Evolutionary conservation across 2,888 invertebrate genomes (phyloP), one percentile per base, ranked within the genome.

Genomic region (Drosophila incognita): DNA sequence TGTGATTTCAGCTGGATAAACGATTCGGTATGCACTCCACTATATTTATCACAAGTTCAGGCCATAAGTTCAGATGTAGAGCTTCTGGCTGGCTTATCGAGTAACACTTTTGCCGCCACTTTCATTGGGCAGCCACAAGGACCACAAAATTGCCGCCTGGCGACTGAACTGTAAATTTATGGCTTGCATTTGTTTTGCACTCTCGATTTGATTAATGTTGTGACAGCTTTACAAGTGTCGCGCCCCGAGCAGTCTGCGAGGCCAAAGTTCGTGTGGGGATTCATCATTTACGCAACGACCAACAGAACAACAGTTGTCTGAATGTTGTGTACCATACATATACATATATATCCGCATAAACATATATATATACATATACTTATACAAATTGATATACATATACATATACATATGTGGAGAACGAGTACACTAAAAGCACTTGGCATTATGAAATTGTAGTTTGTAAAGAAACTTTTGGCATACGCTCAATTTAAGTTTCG

Each of bases 171-270:
- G 76, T 70, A 69, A 81, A 83, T 83, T 83, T 83, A 83, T 83
- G 83, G 80, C 81, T 65, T 77, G 81, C 81, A 83, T 83, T 83
- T 83, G 77, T 79, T 79, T 79, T 76, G 76, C 79, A 73, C 74
- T 77, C 74, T 66, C 82, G 75, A 82, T 82, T 82, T 86, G 86
- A 86, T 86, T 86, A 86, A 83, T 86, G 86, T 78, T 83, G 82
- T 76, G 86, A 86, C 82, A 83, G 78, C 81, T 83, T 83, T 83
- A 78, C 82, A 86, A 83, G 79, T 85, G 77, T 85, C 80, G 78
- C 80, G 82, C 76, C 78, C 74, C 75, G 49, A 72, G 69, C 78
- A 59, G 71, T 65, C 75, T 52, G 46, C 65, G 69, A 53, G 82
- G 67, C 64, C 81, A 79, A 74, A 79, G 82, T 76, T 83, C 83